These are phyloP conservation scores for Oscheius sp. DNA, from an alignment of 2,888 invertebrate genomes.

Conservation along the genomic window DNA sequence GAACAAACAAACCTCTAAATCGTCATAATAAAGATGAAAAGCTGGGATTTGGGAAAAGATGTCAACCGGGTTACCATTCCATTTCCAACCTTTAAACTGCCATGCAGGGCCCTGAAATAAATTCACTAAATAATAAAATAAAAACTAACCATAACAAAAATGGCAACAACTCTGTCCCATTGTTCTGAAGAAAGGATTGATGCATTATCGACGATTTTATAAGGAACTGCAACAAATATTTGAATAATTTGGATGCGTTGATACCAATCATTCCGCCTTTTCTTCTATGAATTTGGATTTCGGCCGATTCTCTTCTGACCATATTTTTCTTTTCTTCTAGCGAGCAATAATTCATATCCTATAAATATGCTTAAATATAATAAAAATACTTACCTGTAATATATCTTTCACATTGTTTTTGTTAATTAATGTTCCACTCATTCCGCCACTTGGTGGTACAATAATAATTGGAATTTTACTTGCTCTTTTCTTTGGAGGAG, in stretches of 20 bases:
- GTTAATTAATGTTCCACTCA: constrained; percentile 42
- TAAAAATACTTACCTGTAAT: constrained; percentile 82
- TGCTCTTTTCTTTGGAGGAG: constrained; percentile 76
- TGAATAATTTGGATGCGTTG: neutral
- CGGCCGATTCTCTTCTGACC: constrained; percentile 89
- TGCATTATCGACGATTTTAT: constrained; percentile 95
- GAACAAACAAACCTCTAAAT: constrained; percentile 80
- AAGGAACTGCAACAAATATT: constrained; percentile 82
- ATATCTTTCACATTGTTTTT: constrained; percentile 94
- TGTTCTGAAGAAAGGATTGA: constrained; percentile 89
- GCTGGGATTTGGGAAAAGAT: constrained; percentile 96
- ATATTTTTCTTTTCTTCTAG: constrained; percentile 89
- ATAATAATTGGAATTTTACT: constrained; percentile 96
- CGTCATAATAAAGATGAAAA: constrained; percentile 95
- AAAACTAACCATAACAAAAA: constrained; percentile 81
- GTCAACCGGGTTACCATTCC: constrained; percentile 97
- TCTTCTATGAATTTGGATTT: constrained; percentile 81
- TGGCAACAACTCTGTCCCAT: constrained; percentile 98
- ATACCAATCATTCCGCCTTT: constrained; percentile 29
- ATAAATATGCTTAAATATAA: neutral
- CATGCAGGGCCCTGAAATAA: constrained; percentile 90
- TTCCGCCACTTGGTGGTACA: constrained; percentile 80
- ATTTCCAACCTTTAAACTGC: constrained; percentile 98
- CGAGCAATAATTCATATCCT: constrained; percentile 77
- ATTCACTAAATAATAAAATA: neutral